Evolutionary conservation across 2,113 vertebrate genomes (phyloP), one percentile per base, ranked within the genome.

Genomic region (Heterotis niloticus): DNA sequence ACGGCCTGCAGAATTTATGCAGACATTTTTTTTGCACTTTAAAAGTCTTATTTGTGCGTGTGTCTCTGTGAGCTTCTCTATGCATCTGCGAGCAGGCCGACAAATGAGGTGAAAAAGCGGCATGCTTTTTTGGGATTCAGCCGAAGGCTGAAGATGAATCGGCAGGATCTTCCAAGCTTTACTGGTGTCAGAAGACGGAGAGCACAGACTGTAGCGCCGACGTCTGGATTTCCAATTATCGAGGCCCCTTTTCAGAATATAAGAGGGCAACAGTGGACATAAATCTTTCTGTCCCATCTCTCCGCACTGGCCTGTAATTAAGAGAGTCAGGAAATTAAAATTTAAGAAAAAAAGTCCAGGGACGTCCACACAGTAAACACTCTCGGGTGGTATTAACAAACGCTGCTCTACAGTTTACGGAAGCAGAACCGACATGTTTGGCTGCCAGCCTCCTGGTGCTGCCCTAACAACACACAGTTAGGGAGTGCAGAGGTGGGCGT

Each of bases 371-470:
- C 10, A 14, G 23, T 75, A 60, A 75, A 26, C 24, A 14, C 26
- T 44, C 18, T 75, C 62, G 24, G 26, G 59, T 24, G 57, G 18
- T 75, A 64, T 57, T 44, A 51, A 75, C 74, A 75, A 28, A 60
- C 20, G 29, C 28, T 64, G 59, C 4, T 62, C 13, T 62, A 20
- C 34, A 7, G 34, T 44, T 44, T 44, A 44, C 2, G 34, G 34
- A 44, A 44, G 34, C 34, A 44, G 34, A 44, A 44, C 3, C 34
- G 10, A 14, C 20, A 20, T 62, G 59, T 62, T 20, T 62, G 14
- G 13, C 59, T 10, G 3, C 13, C 59, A 62, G 13, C 20, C 59
- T 3, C 59, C 14, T 20, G n/a, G n/a, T n/a, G 14, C 13, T 62
- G 59, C 20, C 11, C 20, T 62, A 62, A 44, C 34, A 44, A 44